phyloP scores from a whole-genome alignment of 2,113 vertebrate species.

The Sylvicapra grimmia region DNA sequence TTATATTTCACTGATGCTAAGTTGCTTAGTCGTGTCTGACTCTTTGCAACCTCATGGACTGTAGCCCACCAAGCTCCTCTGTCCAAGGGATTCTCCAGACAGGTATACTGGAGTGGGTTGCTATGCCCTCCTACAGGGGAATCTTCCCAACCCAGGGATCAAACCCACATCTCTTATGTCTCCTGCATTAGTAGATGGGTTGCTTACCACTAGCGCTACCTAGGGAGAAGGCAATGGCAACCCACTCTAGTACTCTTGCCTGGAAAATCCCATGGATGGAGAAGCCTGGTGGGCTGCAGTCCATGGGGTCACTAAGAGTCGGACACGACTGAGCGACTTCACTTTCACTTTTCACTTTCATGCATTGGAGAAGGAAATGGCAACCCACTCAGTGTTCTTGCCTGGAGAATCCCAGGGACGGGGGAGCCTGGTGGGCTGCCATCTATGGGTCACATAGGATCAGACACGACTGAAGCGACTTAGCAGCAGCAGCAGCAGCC shows the following conservation, averaged over 20 bases:
- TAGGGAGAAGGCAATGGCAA: not conserved
- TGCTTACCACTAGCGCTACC: not conserved
- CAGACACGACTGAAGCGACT: rapidly evolving
- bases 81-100: not conserved
- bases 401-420: too few relatives aligned
- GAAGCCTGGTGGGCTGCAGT: too few relatives aligned
- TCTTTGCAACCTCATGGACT: not conserved
- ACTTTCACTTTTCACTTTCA: too few relatives aligned
- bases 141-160: not conserved
- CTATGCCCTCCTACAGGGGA: not conserved
- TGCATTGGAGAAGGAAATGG: too few relatives aligned
- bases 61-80: not conserved
- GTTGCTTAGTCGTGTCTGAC: not conserved
- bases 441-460: rapidly evolving
- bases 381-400: too few relatives aligned
- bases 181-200: not conserved
- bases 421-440: too few relatives aligned
- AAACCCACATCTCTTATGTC: not conserved
- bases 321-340: rapidly evolving
- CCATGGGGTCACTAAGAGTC: too few relatives aligned
- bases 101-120: not conserved
- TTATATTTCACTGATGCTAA: not conserved
- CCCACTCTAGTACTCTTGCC: too few relatives aligned
- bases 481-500: too few relatives aligned
- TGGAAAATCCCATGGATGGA: too few relatives aligned